phyloP scores from a whole-genome alignment of 2,797 vertebrate species.

The Rousettus madagascariensis region DNA sequence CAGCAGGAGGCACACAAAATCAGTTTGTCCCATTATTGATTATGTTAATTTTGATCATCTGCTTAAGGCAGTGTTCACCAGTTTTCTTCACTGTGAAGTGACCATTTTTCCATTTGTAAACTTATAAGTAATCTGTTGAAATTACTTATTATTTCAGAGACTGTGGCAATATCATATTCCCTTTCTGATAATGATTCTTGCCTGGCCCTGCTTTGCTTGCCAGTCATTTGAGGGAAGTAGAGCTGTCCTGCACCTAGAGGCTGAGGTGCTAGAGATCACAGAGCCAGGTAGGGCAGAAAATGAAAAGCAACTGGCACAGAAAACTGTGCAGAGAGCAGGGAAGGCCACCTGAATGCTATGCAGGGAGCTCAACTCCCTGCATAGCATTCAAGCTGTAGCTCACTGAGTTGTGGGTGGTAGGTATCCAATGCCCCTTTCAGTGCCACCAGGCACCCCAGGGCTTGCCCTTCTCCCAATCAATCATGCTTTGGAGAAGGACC shows the following conservation, averaged over 20 bases:
- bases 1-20: background rate
- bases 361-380: background rate
- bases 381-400: background rate
- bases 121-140: background rate
- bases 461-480: background rate
- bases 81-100: background rate
- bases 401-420: background rate
- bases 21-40: background rate
- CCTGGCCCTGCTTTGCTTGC: background rate
- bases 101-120: background rate
- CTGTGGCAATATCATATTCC: background rate
- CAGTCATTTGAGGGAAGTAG: slow-evolving; percentile 33
- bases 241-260: background rate
- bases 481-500: background rate
- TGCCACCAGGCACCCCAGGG: too few relatives aligned
- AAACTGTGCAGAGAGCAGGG: background rate
- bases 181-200: background rate
- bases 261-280: background rate
- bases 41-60: background rate
- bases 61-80: background rate
- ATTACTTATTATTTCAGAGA: background rate
- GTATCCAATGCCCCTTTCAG: background rate
- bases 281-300: background rate
- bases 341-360: fast-evolving
- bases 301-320: background rate